Percentiles rank a stretch among this genome's conserved stretches.
Evolutionary conservation across 2,888 invertebrate genomes (phyloP).

Genomic region (Philonicus albiceps): DNA sequence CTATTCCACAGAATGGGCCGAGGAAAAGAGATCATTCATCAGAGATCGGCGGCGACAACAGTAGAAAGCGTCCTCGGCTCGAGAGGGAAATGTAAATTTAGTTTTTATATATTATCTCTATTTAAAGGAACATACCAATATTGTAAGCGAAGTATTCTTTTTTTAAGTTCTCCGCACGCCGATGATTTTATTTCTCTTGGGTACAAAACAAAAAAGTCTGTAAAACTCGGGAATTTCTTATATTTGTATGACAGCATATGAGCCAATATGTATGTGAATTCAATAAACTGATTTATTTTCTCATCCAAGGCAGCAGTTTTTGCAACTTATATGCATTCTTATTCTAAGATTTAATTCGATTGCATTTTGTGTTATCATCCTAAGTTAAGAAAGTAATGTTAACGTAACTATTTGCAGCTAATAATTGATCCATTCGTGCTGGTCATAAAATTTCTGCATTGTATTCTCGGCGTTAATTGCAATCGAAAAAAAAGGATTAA

Average conservation of each 20-base stretch:
- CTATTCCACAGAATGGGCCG: slow-evolving; percentile 29
- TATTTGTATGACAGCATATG: slow-evolving; percentile 14
- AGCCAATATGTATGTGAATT: slow-evolving; percentile 4
- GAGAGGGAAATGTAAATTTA: slow-evolving; percentile 41
- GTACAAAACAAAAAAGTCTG: slow-evolving; percentile 28
- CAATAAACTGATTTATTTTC: slow-evolving; percentile 23
- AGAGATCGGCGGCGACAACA: slow-evolving; percentile 21
- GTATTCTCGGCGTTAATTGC: not conserved
- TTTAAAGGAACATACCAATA: slow-evolving; percentile 28
- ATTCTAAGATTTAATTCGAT: not conserved
- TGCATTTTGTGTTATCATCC: not conserved
- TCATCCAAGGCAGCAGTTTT: not conserved
- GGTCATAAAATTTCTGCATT: not conserved
- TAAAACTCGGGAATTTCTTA: slow-evolving; percentile 32
- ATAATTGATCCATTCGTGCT: not conserved
- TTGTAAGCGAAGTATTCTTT: slow-evolving; percentile 13
- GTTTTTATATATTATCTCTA: slow-evolving; percentile 28
- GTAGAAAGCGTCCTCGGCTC: slow-evolving; percentile 42
- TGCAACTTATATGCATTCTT: not conserved
- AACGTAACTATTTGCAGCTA: not conserved
- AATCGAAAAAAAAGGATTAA: not conserved
- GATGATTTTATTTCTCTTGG: slow-evolving; percentile 8
- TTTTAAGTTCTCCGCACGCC: not conserved
- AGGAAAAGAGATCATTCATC: slow-evolving; percentile 43
- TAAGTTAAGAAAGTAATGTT: not conserved